These are phyloP conservation scores for Ptychadena robeensis DNA, from an alignment of 2,797 vertebrate species.

Conservation along the genomic window DNA sequence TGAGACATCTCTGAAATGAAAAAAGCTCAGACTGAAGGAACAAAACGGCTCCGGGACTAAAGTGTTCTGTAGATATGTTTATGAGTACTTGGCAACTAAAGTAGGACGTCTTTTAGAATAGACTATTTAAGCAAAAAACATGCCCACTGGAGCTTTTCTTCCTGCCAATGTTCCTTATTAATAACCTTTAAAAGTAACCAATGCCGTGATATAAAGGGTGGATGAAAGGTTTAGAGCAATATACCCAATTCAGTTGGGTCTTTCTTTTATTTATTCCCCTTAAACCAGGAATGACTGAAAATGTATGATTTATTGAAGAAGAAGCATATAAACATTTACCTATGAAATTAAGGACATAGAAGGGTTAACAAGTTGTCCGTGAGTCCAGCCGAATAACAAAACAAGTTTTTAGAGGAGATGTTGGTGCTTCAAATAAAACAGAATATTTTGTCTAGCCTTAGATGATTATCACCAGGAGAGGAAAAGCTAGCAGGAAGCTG, in stretches of 20 bases:
- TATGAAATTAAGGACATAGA: not conserved
- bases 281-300: too few species aligned
- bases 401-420: not conserved
- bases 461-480: constrained; percentile 13
- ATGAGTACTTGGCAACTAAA: too few species aligned
- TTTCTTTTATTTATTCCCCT: too few species aligned
- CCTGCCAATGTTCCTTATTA: too few species aligned
- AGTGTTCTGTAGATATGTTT: not conserved
- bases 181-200: too few species aligned
- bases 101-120: too few species aligned
- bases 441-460: not conserved
- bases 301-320: not conserved
- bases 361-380: not conserved
- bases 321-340: not conserved
- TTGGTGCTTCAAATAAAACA: not conserved
- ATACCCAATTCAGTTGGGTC: too few species aligned
- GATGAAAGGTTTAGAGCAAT: too few species aligned
- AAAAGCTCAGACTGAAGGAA: not conserved
- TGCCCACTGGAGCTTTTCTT: too few species aligned
- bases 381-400: not conserved
- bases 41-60: not conserved
- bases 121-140: too few species aligned
- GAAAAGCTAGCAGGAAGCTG: constrained; percentile 38
- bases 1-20: not conserved
- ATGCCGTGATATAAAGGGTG: too few species aligned